These are phyloP conservation scores for Mythimna albipuncta DNA, from an alignment of 2,888 invertebrate genomes.

Conservation along the genomic window DNA sequence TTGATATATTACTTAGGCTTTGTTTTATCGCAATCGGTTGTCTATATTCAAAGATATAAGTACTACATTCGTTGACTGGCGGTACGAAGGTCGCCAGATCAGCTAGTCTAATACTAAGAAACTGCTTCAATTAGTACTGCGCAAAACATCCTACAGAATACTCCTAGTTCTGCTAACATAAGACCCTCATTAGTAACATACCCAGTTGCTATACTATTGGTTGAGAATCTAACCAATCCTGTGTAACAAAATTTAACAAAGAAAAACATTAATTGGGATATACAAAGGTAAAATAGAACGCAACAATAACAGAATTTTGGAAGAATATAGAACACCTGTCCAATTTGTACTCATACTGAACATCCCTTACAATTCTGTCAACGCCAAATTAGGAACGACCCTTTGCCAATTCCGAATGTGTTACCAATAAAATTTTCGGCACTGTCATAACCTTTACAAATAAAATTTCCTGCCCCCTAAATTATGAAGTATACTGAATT, in stretches of 20 bases:
- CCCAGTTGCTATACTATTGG: neutral
- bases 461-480: constrained; percentile 19
- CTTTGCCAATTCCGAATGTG: constrained; percentile 17
- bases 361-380: constrained; percentile 27
- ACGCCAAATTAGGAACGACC: constrained; percentile 23
- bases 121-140: neutral
- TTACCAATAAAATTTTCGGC: constrained; percentile 14
- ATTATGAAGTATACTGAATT: constrained; percentile 21
- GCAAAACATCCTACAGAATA: neutral
- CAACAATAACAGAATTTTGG: constrained; percentile 26
- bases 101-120: neutral
- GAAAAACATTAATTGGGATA: neutral
- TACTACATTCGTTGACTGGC: no score
- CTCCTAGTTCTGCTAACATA: neutral
- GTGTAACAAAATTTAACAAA: neutral
- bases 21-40: no score
- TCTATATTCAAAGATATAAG: no score
- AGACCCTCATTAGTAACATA: constrained; percentile 10
- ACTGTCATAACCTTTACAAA: neutral
- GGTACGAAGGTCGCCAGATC: no score
- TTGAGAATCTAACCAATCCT: neutral
- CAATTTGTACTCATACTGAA: constrained; percentile 35
- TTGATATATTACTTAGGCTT: no score
- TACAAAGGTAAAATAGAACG: neutral
- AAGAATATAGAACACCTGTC: constrained; percentile 28